phyloP scores from a whole-genome alignment of 1,140 invertebrate species.

The Brachionus manjavacas region DNA sequence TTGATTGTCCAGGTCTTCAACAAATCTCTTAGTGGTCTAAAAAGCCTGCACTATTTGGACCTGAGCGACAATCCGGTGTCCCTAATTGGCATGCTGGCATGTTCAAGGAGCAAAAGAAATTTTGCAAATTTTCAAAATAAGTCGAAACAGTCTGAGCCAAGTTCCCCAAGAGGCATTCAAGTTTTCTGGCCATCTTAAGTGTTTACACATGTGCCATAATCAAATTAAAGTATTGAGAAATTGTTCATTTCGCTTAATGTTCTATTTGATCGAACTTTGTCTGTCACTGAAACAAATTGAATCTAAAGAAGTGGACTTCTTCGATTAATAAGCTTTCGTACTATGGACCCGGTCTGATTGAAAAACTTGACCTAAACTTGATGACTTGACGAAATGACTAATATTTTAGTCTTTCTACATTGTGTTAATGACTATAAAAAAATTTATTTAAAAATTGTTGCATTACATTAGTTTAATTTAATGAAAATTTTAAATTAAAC shows the following conservation, averaged over 20 bases:
- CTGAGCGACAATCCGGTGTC: background rate
- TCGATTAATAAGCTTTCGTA: background rate
- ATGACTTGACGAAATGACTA: too few species aligned
- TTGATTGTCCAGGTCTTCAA: background rate
- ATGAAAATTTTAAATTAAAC: too few species aligned
- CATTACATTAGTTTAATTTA: too few species aligned
- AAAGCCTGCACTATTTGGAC: background rate
- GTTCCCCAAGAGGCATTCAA: background rate
- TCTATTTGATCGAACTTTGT: conserved; percentile 9
- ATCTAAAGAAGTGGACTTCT: conserved; percentile 4
- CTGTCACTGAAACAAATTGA: conserved; percentile 16
- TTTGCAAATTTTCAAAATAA: conserved; percentile 19
- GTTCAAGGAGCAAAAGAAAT: background rate
- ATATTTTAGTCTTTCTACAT: too few species aligned
- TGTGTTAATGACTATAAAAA: too few species aligned
- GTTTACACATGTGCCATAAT: background rate
- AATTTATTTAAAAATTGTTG: too few species aligned
- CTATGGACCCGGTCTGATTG: conserved; percentile 28
- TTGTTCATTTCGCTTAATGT: conserved; percentile 41
- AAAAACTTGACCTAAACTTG: conserved; percentile 32
- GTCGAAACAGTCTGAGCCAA: background rate
- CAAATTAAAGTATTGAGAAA: conserved; percentile 19
- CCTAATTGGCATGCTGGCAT: background rate
- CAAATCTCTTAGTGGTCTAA: background rate
- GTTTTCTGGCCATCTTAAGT: background rate